These are phyloP conservation scores for Notodonta ziczac DNA, from an alignment of 2,888 invertebrate genomes.

Conservation along the genomic window DNA sequence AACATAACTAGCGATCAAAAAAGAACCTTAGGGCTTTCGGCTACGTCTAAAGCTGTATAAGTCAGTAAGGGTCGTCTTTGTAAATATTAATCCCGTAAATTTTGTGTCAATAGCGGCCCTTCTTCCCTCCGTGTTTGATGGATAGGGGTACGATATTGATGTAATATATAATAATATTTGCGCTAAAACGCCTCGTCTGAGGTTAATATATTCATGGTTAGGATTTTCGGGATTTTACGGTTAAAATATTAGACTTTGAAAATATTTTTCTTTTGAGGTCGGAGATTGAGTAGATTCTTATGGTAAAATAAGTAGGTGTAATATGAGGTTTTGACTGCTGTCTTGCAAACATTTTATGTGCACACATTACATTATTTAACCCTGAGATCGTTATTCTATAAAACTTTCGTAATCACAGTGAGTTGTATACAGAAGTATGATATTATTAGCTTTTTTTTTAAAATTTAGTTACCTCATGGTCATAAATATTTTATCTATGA, in stretches of 20 bases:
- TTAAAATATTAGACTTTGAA: not conserved
- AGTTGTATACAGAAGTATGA: too few species aligned
- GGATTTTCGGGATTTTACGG: not conserved
- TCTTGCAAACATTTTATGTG: too few species aligned
- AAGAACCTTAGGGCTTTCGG: too few species aligned
- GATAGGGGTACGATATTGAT: conserved; percentile 74
- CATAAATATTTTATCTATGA: conserved; percentile 46
- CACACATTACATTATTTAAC: too few species aligned
- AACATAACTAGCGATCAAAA: too few species aligned
- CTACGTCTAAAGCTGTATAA: conserved; percentile 4
- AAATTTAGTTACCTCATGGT: conserved; percentile 13
- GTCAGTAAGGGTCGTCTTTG: conserved; percentile 46
- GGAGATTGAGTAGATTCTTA: too few species aligned
- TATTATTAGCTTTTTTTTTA: not conserved
- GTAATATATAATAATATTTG: conserved; percentile 65
- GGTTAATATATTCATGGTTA: conserved; percentile 51
- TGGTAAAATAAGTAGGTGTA: too few species aligned
- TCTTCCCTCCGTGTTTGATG: conserved; percentile 63
- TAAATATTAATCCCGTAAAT: conserved; percentile 82
- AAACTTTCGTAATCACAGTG: too few species aligned
- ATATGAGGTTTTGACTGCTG: too few species aligned
- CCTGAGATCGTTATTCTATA: too few species aligned
- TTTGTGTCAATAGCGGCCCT: conserved; percentile 64
- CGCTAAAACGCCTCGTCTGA: conserved; percentile 51
- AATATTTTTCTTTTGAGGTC: too few species aligned